Evolutionary conservation across 2,113 vertebrate species (phyloP).

Genomic region (Polypterus senegalus): DNA sequence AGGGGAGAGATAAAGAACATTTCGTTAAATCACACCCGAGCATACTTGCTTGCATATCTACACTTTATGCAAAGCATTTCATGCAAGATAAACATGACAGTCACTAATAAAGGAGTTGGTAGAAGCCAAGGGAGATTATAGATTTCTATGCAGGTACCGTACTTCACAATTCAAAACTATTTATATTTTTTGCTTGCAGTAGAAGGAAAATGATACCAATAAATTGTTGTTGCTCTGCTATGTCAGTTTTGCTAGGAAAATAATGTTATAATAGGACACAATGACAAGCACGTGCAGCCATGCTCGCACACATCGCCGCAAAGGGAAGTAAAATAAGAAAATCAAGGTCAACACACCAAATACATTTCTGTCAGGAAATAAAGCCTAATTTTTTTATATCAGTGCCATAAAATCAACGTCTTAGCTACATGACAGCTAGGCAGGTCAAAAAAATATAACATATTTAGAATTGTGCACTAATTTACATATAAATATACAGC

Average conservation of each 20-base stretch:
- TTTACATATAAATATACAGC: neutral
- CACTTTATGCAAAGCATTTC: conserved; percentile 3
- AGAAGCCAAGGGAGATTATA: conserved; percentile 16
- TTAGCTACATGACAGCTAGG: neutral
- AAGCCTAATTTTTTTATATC: too few species aligned
- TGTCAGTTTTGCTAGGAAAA: conserved; percentile 10
- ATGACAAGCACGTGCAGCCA: neutral
- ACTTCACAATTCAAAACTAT: neutral
- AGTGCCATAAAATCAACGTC: neutral
- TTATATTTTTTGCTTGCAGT: conserved; percentile 5
- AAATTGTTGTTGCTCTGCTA: conserved; percentile 20
- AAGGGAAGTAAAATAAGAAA: too few species aligned
- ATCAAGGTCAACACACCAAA: too few species aligned
- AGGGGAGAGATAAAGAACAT: conserved; percentile 20
- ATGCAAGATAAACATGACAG: conserved; percentile 13
- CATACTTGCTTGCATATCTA: neutral
- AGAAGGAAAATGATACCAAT: conserved; percentile 19
- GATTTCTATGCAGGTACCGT: conserved; percentile 6
- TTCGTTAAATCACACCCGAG: neutral
- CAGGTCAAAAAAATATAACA: neutral
- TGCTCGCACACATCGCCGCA: too few species aligned
- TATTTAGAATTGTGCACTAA: neutral
- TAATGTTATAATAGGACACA: conserved; percentile 21
- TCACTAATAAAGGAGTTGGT: conserved; percentile 9
- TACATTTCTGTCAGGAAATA: too few species aligned